These are phyloP conservation scores for Drosophila bocki DNA, from an alignment of 1,140 invertebrate genomes.

Conservation along the genomic window DNA sequence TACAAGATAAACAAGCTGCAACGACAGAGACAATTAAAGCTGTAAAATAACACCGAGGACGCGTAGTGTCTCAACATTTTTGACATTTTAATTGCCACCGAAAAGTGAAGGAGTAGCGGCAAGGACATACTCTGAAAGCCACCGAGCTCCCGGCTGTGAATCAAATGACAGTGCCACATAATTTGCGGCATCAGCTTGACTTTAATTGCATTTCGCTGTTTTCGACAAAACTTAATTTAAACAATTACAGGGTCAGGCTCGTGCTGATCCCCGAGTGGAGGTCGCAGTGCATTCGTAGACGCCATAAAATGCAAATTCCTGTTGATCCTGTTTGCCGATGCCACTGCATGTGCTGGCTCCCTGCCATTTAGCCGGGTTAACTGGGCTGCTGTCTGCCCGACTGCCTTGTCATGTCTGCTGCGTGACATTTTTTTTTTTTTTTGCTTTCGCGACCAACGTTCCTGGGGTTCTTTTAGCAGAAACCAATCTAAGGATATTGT, in stretches of 20 bases:
- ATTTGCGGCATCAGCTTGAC: slow-evolving; percentile 54
- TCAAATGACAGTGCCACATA: slow-evolving; percentile 57
- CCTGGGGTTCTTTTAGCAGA: slow-evolving; percentile 57
- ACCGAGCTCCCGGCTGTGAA: slow-evolving; percentile 21
- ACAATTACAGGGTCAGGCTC: slow-evolving; percentile 51
- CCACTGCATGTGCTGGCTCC: slow-evolving; percentile 67
- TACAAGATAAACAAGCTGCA: slow-evolving; percentile 61
- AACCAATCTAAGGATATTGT: slow-evolving; percentile 83
- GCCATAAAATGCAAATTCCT: slow-evolving; percentile 83
- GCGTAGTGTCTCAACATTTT: slow-evolving; percentile 56
- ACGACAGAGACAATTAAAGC: slow-evolving; percentile 69
- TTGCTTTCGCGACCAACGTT: slow-evolving; percentile 60
- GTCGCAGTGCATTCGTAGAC: slow-evolving; percentile 69
- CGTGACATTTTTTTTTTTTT: slow-evolving; percentile 66
- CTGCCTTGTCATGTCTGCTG: slow-evolving; percentile 66
- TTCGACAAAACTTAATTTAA: slow-evolving; percentile 66
- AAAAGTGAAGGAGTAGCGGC: slow-evolving; percentile 38
- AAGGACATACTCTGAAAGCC: slow-evolving; percentile 40
- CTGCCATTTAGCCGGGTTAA: slow-evolving; percentile 69
- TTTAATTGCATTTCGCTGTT: slow-evolving; percentile 69
- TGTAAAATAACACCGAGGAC: slow-evolving; percentile 63
- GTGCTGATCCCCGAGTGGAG: slow-evolving; percentile 5
- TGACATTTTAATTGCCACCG: slow-evolving; percentile 72
- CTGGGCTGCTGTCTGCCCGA: slow-evolving; percentile 40
- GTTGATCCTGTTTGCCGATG: slow-evolving; percentile 81